Evolutionary conservation across 2,888 invertebrate species (phyloP).

Genomic region (Spilosoma lubricipeda): DNA sequence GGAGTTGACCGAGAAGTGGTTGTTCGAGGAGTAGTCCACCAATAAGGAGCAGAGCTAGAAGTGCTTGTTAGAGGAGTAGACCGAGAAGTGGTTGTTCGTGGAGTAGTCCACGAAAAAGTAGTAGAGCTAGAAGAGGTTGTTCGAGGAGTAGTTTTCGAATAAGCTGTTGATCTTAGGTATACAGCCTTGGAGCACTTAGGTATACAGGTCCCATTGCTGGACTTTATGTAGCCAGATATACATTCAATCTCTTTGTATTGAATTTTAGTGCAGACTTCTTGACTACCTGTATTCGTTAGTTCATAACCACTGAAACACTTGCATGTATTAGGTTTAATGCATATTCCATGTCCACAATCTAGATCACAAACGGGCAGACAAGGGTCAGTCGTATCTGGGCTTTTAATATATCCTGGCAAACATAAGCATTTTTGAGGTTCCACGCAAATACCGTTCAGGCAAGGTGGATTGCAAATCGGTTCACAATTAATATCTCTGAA

Average conservation of each 20-base stretch:
- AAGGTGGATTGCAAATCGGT: conserved; percentile 33
- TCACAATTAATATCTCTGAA: not conserved
- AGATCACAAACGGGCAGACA: conserved; percentile 34
- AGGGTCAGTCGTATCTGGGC: not conserved
- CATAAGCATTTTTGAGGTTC: conserved; percentile 46
- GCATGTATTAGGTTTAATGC: conserved; percentile 56
- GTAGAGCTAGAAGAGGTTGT: no score
- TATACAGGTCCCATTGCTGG: conserved; percentile 40
- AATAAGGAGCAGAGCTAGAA: not conserved
- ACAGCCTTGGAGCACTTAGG: conserved; percentile 75
- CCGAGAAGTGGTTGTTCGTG: no score
- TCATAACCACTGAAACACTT: conserved; percentile 40
- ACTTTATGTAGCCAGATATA: conserved; percentile 46
- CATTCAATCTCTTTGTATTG: not conserved
- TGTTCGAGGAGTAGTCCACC: not conserved
- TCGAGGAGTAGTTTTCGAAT: no score
- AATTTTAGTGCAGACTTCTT: not conserved
- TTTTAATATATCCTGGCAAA: conserved; percentile 26
- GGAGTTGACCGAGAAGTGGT: not conserved
- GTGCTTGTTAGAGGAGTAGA: no score
- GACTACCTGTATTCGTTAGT: not conserved
- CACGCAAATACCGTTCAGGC: conserved; percentile 56
- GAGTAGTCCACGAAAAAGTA: no score
- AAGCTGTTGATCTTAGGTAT: no score
- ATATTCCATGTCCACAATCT: conserved; percentile 56